Conservation (phyloP, 2,113 vertebrate species). For the Alces alces region DNA sequence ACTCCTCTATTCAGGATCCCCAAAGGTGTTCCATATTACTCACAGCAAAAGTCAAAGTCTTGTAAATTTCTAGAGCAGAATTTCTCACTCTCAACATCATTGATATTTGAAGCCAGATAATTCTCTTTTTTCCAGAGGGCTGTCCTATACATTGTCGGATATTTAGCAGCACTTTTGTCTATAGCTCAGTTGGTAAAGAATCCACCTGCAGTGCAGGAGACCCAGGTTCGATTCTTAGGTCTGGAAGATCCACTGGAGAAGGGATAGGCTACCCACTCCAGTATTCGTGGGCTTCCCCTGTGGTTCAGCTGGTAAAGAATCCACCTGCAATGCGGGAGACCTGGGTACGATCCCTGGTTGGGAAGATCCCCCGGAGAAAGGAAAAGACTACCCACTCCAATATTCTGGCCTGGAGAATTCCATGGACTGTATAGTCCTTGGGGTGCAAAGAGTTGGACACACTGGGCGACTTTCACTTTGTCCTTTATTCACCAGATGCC, state of each 20-base stretch:
- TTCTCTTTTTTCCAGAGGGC: neutral
- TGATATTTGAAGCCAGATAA: neutral
- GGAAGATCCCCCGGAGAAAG: neutral
- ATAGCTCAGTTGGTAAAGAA: neutral
- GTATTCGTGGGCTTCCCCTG: neutral
- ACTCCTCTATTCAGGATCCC: neutral
- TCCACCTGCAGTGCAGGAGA: neutral
- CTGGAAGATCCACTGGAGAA: neutral
- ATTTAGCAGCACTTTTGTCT: neutral
- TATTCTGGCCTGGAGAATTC: neutral
- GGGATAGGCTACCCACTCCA: neutral
- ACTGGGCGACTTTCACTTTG: neutral
- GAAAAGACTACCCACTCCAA: neutral
- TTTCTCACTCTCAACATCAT: neutral
- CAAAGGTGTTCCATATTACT: neutral
- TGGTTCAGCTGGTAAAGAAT: neutral
- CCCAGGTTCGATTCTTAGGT: rapidly evolving
- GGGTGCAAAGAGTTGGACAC: neutral
- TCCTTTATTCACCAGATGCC: neutral
- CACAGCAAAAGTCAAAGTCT: neutral
- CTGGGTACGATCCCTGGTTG: rapidly evolving
- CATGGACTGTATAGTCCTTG: neutral
- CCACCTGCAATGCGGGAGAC: neutral
- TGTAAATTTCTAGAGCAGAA: neutral
- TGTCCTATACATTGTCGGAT: neutral